Evolutionary conservation across 2,797 vertebrate species (phyloP).

Genomic region (Pelodytes ibericus): DNA sequence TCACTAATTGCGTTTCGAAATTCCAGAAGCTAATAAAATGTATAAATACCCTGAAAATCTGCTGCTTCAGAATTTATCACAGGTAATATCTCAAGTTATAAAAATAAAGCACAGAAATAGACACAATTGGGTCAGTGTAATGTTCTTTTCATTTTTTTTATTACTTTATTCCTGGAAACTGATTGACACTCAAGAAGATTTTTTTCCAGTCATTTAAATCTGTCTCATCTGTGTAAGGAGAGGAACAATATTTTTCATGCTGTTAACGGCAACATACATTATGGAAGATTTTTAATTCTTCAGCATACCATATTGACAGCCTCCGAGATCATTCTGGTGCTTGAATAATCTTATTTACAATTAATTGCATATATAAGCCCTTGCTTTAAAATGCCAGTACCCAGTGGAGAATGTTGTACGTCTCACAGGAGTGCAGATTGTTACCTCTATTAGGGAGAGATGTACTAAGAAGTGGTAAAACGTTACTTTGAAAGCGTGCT

Average conservation of each 20-base stretch:
- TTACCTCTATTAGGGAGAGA: no score
- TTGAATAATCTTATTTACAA: neutral
- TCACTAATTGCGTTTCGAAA: slow-evolving; percentile 47
- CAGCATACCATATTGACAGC: neutral
- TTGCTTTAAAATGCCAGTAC: no score
- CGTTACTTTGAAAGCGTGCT: no score
- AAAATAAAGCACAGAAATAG: slow-evolving; percentile 67
- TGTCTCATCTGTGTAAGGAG: slow-evolving; percentile 47
- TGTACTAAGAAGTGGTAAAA: no score
- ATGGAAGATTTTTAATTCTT: slow-evolving; percentile 1
- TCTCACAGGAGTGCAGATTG: no score
- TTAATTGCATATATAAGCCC: neutral
- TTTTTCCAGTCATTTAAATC: slow-evolving; percentile 37
- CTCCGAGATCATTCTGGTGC: neutral
- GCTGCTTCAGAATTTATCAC: slow-evolving; percentile 59
- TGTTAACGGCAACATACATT: slow-evolving; percentile 49
- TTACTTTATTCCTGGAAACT: slow-evolving; percentile 53
- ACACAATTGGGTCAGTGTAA: slow-evolving; percentile 71
- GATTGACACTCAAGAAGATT: slow-evolving; percentile 49
- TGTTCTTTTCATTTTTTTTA: slow-evolving; percentile 57
- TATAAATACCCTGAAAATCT: slow-evolving; percentile 46
- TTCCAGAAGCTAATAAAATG: slow-evolving; percentile 46
- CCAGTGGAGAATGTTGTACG: no score
- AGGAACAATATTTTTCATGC: slow-evolving; percentile 49
- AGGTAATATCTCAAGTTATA: slow-evolving; percentile 67